Evolutionary conservation across 2,888 invertebrate species (phyloP), one percentile per base, ranked within the genome.

Genomic region (Seladonia tumulorum): DNA sequence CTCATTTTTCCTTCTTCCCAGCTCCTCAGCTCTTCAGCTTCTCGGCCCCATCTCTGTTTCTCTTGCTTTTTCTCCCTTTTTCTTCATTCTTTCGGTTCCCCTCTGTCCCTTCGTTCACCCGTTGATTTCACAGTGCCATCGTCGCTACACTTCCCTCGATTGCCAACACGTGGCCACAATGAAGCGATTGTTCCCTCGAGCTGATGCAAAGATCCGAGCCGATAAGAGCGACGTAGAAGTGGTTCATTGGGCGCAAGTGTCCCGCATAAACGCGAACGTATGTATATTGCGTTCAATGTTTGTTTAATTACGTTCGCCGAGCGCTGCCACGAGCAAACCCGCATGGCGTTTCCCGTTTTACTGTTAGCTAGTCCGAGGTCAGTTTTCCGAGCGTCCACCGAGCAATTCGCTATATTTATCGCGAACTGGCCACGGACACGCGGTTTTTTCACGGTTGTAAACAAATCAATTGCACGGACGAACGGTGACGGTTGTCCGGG

Each of bases 341-440:
- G 85, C 71, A 74, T 68, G 8, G 4, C 53, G 47, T 75, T 80
- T 80, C 63, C 47, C 75, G 74, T 74, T 86, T 72, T 45, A 70
- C 49, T 45, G 66, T 35, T 70, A 66, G 75, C 29, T 35, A 22
- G 35, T 18, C 72, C 86, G 86, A 86, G 86, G 86, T 86, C 86
- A 86, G 86, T 79, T 86, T 81, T 86, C 79, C 73, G n/a, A 53
- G 53, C 45, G 66, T 68, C 29, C 42, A 35, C 1, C 70, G 76
- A 47, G 53, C 53, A 79, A 78, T 78, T 60, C 73, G 73, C 74
- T 82, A 82, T 86, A 82, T 86, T 82, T 79, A 82, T 47, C 82
- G 53, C 76, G 25, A 53, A 25, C 35, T 73, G 47, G 3, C 42
- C 42, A 42, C 70, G n/a, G 42, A 70, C 68, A 29, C 29, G 63